Base-by-base conservation (phyloP, 2,113 vertebrate genomes). In the Ceyx melanurus region DNA sequence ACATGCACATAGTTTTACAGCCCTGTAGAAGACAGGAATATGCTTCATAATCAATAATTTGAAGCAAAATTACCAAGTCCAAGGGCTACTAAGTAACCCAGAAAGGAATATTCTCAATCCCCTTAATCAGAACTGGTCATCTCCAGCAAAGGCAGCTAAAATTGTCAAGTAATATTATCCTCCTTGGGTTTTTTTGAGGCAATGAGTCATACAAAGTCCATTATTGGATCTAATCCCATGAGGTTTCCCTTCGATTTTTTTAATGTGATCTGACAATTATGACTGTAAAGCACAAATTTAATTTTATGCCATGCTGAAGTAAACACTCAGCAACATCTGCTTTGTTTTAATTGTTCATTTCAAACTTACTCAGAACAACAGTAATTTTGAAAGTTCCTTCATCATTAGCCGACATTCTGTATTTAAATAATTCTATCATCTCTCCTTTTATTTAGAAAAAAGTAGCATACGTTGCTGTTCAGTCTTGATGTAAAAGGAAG, bases 231-330 rank as follows among this genome's bases (percentile, higher is more conserved):
- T 58, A 89, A 77, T 40, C 86, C 26, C 71, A 94, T 57, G 54
- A 48, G 81, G 74, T 68, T 77, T 95, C 65, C 94, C 82, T 95
- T 50, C 6, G 20, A 75, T 87, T 96, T 94, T 37, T 94, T 96
- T 93, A 91, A 93, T 97, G 91, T 89, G 62, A 92, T 75, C 29
- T 92, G 94, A 97, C 93, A 97, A 93, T 90, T 75, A 97, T 33
- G 79, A 95, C 56, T 93, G 66, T 51, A 77, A 94, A 95, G 28
- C n/a, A 82, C 29, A 82, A 91, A 91, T 46, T 8, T 7, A 88
- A 86, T 94, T 93, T 93, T 92, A 90, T 94, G 94, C 57, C 88
- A 64, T 72, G 40, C 68, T 92, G 85, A 97, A 96, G 86, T 87
- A 95, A 95, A 89, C 92, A 95, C 15, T 87, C 43, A 64, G 66